Percentiles rank a stretch among this genome's conserved stretches.
These are phyloP conservation scores for Rhea americana DNA, from an alignment of 2,113 vertebrate genomes.

Conservation along the genomic window DNA sequence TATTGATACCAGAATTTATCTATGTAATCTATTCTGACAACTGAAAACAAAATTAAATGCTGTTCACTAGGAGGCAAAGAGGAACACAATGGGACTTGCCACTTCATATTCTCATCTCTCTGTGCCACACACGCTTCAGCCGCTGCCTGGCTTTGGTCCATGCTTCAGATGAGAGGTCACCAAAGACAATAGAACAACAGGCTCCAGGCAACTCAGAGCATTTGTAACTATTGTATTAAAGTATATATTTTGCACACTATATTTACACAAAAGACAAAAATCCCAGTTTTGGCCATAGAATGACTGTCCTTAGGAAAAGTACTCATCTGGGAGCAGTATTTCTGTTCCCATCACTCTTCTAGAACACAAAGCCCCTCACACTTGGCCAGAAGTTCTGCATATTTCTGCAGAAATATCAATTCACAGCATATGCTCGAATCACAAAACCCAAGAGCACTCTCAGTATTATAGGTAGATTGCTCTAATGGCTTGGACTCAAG, in stretches of 20 bases:
- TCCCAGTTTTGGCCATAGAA: background rate
- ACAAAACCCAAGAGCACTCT: background rate
- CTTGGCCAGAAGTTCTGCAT: background rate
- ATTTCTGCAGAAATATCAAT: background rate
- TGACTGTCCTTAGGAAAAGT: background rate
- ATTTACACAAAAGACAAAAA: background rate
- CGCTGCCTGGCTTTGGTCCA: background rate
- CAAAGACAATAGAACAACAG: background rate
- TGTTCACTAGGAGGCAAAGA: constrained; percentile 11
- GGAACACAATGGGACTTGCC: constrained; percentile 60
- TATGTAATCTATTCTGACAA: constrained; percentile 52
- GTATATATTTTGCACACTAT: background rate
- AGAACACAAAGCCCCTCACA: background rate
- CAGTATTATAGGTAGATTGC: background rate
- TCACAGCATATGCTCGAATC: background rate
- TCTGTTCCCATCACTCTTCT: background rate
- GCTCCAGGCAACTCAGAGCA: background rate
- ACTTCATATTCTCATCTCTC: constrained; percentile 32
- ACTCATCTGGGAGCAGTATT: background rate
- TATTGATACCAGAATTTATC: background rate
- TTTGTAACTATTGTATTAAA: background rate
- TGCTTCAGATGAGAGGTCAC: background rate
- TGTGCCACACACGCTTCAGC: constrained; percentile 16
- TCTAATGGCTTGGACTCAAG: background rate
- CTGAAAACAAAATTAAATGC: background rate